Base-by-base conservation (phyloP, 2,888 invertebrate species). In the Minunthozetes semirufus region DNA sequence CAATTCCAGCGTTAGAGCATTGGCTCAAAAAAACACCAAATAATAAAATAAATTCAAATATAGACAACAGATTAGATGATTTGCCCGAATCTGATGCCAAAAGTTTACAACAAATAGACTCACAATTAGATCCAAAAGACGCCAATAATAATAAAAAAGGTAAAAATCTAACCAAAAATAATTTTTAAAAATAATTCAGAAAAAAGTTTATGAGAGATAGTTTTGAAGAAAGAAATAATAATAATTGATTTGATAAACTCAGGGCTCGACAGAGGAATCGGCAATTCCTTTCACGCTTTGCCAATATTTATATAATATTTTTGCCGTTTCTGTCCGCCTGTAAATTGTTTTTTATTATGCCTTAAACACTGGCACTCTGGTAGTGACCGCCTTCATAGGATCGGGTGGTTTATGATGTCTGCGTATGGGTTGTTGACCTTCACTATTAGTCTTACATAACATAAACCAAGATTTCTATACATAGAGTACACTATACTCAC, bases 1-100 rank as follows among this genome's bases (percentile, higher is more conserved):
- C 70, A 70, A 48, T 70, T 15, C 70, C 70, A 70, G 70, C 70
- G 42, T 70, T 70, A 70, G 70, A 70, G 70, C 46, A 70, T 70
- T 70, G 70, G 70, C 70, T 70, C 70, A 70, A 70, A 11, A 42
- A 15, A 38, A 68, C 22, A 15, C n/a, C 63, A 66, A 66, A 70
- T 48, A 70, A 25, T 68, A 42, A 22, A 6, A 42, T 38, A 22
- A 68, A 68, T 15, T 42, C 68, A 68, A 68, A 42, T 70, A 48
- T 48, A 70, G 70, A 66, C 63, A 66, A 66, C 46, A 70, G 70
- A 70, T 70, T 70, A 70, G 70, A 70, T 46, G 70, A 70, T 46
- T 70, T 70, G 70, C 48, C 48, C 27, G 70, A 19, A 70, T 70
- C 70, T 70, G 70, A 70, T 70, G 70, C 70, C 70, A 70, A 70